These are phyloP conservation scores for Perdita meconis DNA, from an alignment of 2,888 invertebrate genomes.

Conservation along the genomic window DNA sequence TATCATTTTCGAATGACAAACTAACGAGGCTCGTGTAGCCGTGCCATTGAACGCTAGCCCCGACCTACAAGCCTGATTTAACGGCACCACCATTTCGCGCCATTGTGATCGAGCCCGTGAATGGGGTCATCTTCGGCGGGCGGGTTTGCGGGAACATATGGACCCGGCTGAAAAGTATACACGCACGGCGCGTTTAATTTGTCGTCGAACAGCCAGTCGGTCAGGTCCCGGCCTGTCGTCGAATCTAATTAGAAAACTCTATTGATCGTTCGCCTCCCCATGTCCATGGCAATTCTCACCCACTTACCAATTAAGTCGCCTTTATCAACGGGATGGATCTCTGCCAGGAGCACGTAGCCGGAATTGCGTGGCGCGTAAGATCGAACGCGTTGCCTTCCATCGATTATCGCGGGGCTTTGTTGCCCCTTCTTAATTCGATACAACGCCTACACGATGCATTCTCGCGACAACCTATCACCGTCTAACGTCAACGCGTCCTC, in stretches of 20 bases:
- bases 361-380: constrained; percentile 35
- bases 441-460: constrained; percentile 10
- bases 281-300: constrained; percentile 62
- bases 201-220: constrained; percentile 34
- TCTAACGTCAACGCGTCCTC: constrained; percentile 36
- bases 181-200: constrained; percentile 57
- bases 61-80: constrained; percentile 61
- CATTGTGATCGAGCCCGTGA: constrained; percentile 63
- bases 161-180: constrained; percentile 48
- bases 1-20: constrained; percentile 69
- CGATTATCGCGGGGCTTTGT: constrained; percentile 34
- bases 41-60: constrained; percentile 59
- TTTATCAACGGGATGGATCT: constrained; percentile 55
- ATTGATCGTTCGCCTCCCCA: constrained; percentile 45
- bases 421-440: constrained; percentile 46
- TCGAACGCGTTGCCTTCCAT: constrained; percentile 38
- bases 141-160: constrained; percentile 64
- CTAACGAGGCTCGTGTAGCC: constrained; percentile 64
- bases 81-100: constrained; percentile 63
- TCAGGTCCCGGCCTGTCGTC: constrained; percentile 34
- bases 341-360: constrained; percentile 41
- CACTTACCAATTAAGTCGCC: constrained; percentile 66
- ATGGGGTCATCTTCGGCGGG: constrained; percentile 65
- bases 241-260: constrained; percentile 64
- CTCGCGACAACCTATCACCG: constrained; percentile 19